These are phyloP conservation scores for Marmota flaviventris DNA, from an alignment of 2,113 vertebrate species.

Conservation along the genomic window DNA sequence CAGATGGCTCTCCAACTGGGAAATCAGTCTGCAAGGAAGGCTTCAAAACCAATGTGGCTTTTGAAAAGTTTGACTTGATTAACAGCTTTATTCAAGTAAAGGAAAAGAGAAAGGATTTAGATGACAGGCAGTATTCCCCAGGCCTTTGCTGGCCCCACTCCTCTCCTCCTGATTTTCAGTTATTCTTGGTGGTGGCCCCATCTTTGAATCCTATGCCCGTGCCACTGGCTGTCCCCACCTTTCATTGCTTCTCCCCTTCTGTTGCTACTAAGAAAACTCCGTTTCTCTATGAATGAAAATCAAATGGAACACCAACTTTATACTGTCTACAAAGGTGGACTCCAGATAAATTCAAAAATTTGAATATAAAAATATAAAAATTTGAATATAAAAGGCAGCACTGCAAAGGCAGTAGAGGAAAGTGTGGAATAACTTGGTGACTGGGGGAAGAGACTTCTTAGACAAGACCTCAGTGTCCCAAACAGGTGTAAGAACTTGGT, in stretches of 20 bases:
- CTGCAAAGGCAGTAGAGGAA: neutral
- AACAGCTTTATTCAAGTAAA: neutral
- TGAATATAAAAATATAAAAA: neutral
- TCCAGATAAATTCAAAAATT: neutral
- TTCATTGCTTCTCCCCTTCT: neutral
- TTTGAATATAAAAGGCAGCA: neutral
- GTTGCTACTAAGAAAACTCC: neutral
- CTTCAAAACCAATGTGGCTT: neutral
- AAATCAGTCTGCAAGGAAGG: neutral
- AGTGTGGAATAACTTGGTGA: neutral
- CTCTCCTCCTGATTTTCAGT: neutral
- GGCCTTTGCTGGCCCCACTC: too few relatives aligned
- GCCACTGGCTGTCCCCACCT: neutral
- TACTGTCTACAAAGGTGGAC: neutral
- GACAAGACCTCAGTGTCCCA: neutral
- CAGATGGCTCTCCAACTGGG: neutral
- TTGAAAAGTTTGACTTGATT: neutral
- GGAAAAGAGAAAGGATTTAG: neutral
- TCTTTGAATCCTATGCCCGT: neutral
- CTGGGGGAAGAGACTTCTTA: neutral
- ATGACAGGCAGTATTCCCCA: neutral
- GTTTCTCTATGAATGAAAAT: neutral
- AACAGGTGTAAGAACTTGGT: neutral
- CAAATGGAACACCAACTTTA: neutral
- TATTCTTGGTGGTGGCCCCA: neutral